phyloP scores from a whole-genome alignment of 1,140 invertebrate species.

The Bathynomus jamesi region DNA sequence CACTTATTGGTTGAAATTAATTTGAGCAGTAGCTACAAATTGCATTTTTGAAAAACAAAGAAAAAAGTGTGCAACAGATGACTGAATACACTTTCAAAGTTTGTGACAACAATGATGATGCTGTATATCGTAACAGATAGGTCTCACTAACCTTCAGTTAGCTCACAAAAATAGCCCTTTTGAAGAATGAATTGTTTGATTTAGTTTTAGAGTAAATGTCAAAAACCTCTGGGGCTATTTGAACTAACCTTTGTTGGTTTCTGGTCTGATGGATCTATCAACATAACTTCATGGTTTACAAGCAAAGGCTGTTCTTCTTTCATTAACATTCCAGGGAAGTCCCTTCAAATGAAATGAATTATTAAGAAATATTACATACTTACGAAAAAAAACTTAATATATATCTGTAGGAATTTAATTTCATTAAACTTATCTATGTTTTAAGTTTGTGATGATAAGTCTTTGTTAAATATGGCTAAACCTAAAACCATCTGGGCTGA shows the following conservation, averaged over 20 bases:
- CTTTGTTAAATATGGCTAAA: no score
- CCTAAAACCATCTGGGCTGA: no score
- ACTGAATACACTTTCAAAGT: no score
- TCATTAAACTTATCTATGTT: no score
- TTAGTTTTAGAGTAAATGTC: not conserved
- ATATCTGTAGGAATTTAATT: no score
- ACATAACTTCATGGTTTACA: slow-evolving; percentile 69
- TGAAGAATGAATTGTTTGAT: not conserved
- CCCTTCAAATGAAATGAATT: slow-evolving; percentile 10
- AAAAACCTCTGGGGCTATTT: not conserved
- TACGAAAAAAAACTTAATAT: no score
- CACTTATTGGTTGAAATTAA: no score
- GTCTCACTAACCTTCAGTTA: not conserved
- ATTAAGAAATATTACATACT: no score
- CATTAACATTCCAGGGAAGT: slow-evolving; percentile 34
- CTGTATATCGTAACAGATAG: not conserved
- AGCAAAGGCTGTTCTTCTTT: slow-evolving; percentile 51
- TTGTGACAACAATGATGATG: not conserved
- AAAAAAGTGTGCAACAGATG: no score
- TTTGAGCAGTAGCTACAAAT: no score
- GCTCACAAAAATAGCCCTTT: not conserved
- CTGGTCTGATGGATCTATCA: slow-evolving; percentile 89
- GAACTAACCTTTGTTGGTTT: slow-evolving; percentile 46
- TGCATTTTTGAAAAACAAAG: no score
- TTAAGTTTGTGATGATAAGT: no score